These are phyloP conservation scores for Leucophora obtusa DNA, from an alignment of 2,888 invertebrate genomes.

Conservation along the genomic window DNA sequence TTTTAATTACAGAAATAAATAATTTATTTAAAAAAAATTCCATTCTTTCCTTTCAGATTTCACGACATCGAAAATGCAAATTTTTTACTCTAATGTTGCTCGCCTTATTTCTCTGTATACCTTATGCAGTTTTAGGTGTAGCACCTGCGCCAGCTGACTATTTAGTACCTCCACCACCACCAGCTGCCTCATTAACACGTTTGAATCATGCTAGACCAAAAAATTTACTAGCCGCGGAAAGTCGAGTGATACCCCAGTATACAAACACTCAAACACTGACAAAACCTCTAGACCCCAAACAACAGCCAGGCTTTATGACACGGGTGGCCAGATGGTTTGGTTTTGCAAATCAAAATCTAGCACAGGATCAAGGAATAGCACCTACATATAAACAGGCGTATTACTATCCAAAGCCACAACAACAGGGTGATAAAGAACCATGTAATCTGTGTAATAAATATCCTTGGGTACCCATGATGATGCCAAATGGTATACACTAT, in stretches of 20 bases:
- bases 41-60: constrained; percentile 37
- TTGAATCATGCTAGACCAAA: constrained; percentile 49
- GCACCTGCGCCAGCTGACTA: constrained; percentile 73
- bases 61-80: constrained; percentile 47
- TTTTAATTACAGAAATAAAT: too few relatives aligned
- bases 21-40: neutral
- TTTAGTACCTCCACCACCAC: constrained; percentile 74
- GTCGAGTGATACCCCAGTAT: constrained; percentile 53
- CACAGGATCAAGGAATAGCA: constrained; percentile 69
- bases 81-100: constrained; percentile 2
- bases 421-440: constrained; percentile 79
- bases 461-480: constrained; percentile 89
- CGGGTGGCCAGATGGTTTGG: constrained; percentile 78
- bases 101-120: constrained; percentile 4
- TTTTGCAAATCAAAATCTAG: constrained; percentile 68
- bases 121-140: constrained; percentile 32
- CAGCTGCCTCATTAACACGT: constrained; percentile 37
- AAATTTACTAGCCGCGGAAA: constrained; percentile 39
- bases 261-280: constrained; percentile 7
- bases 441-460: constrained; percentile 89
- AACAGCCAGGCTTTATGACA: constrained; percentile 75
- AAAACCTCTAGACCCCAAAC: constrained; percentile 30
- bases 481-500: constrained; percentile 70
- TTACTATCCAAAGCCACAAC: constrained; percentile 70
- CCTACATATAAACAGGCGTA: constrained; percentile 66